A percentile compares a stretch with the other conserved stretches of the same genome.
phyloP scores from a whole-genome alignment of 92 coral and sea anemone species.

The Zoanthus gigantus region DNA sequence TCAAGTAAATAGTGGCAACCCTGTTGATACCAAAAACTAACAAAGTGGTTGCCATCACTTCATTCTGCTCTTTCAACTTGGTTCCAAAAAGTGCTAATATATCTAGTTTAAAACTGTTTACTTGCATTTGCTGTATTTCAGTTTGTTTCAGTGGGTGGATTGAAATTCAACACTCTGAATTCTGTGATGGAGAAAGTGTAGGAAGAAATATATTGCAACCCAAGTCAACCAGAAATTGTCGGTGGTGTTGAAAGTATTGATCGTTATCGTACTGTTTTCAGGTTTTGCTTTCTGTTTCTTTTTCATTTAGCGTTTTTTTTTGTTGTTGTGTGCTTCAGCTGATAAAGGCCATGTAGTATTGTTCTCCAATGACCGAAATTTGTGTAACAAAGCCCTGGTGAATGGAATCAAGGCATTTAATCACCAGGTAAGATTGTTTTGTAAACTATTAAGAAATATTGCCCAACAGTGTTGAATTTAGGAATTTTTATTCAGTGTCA shows the following conservation, averaged over 20 bases:
- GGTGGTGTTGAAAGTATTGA: constrained; percentile 18
- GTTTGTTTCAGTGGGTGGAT: constrained; percentile 1
- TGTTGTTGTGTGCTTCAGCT: constrained; percentile 61
- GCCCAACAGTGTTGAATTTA: no score
- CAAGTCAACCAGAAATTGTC: constrained; percentile 36
- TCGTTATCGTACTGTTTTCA: constrained; percentile 1
- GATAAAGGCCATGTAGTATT: constrained; percentile 85
- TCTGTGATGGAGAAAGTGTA: constrained; percentile 32
- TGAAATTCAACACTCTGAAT: constrained; percentile 20
- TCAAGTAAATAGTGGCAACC: no score
- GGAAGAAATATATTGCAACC: constrained; percentile 41
- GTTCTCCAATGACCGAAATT: constrained; percentile 93
- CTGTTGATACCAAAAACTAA: no score
- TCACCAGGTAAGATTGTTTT: constrained; percentile 75
- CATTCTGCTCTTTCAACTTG: no score
- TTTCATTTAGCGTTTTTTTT: neutral
- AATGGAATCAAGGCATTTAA: constrained; percentile 96
- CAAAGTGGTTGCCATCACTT: no score
- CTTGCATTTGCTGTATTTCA: no score
- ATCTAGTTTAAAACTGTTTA: no score
- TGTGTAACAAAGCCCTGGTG: constrained; percentile 94
- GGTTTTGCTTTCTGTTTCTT: neutral
- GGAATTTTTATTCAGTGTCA: no score
- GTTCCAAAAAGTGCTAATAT: no score
- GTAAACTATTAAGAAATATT: neutral